Base-by-base conservation (phyloP, 2,888 invertebrate species). In the Archips xylosteana region DNA sequence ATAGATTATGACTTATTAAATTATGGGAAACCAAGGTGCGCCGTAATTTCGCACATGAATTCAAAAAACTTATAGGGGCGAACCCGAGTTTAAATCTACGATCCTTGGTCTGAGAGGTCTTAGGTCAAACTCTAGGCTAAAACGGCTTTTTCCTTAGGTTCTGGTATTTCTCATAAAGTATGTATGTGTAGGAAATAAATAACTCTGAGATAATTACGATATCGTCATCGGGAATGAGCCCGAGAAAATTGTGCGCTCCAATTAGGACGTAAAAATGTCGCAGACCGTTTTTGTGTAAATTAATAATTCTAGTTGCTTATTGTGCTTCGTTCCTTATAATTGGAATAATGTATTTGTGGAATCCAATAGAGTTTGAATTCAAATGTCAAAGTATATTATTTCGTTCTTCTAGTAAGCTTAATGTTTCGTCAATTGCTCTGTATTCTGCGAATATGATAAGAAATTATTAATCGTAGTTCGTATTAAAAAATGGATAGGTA, bases 181-280 rank as follows among this genome's bases (percentile, higher is more conserved):
- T 51, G 23, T 61, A 74, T 77, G 81, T 61, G 74, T 77, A 81
- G 78, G 78, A 81, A 82, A 87, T 87, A 89, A 89, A 89, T 82
- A 86, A 86, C 83, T 85, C 86, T 61, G 76, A 74, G 79, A 78
- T 91, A 90, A 91, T 91, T 91, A 87, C 87, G 78, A 83, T 88
- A 87, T 88, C 85, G 86, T 89, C 85, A 86, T 88, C 83, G 80
- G 83, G 82, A 83, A 84, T 86, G 85, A 83, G 85, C 80, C 81
- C 77, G 75, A 69, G 81, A 84, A 85, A 90, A 90, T 89, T 87
- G 39, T 39, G 83, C 84, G 76, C 78, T 85, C 86, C 87, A 90
- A 90, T 91, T 91, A 87, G 89, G 87, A 89, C 81, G 89, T 89
- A 84, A 87, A 23, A 87, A 86, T 87, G 88, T 84, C 86, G 77